Percentiles rank a stretch among this genome's conserved stretches.
Evolutionary conservation across 2,113 vertebrate genomes (phyloP).

Genomic region (Parus major): DNA sequence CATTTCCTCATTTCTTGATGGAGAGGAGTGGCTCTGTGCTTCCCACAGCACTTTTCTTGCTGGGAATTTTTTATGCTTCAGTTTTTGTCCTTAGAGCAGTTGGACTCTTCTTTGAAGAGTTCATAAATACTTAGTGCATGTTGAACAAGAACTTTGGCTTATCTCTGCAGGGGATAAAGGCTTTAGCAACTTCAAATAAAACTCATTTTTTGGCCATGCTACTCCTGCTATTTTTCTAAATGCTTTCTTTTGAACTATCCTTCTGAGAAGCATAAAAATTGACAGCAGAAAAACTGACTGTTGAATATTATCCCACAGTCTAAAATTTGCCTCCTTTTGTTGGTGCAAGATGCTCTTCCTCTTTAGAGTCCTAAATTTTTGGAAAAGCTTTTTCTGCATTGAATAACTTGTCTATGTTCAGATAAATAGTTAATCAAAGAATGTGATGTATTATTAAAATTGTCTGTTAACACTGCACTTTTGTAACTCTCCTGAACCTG

Average conservation of each 20-base stretch:
- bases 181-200: neutral
- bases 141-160: neutral
- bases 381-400: neutral
- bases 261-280: neutral
- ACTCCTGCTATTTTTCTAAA: neutral
- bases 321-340: neutral
- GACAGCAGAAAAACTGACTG: neutral
- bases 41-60: neutral
- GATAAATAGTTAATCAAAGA: neutral
- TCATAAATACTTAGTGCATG: neutral
- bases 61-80: neutral
- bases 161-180: neutral
- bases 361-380: neutral
- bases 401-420: neutral
- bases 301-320: neutral
- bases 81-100: neutral
- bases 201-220: neutral
- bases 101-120: neutral
- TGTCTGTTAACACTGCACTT: neutral
- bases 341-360: neutral
- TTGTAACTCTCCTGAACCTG: neutral
- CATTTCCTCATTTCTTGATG: neutral
- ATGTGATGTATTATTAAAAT: neutral
- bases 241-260: neutral
- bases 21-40: neutral